Evolutionary conservation across 2,888 invertebrate species (phyloP).

Genomic region (Tupiocoris notatus): DNA sequence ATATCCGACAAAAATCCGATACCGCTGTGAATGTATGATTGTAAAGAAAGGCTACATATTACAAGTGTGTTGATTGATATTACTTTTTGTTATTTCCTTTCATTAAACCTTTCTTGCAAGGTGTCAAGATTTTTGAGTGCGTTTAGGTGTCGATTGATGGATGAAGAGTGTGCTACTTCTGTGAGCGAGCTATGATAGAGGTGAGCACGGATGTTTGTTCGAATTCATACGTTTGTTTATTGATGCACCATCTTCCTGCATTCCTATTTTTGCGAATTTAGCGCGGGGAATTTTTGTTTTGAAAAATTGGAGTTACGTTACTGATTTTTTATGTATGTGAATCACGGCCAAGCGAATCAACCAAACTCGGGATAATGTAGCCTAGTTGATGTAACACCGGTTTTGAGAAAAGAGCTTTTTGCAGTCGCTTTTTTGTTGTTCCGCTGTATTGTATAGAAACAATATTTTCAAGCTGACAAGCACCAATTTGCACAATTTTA

Average conservation of each 20-base stretch:
- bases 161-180: constrained; percentile 38
- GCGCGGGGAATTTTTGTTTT: too few species aligned
- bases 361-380: too few species aligned
- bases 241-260: not conserved
- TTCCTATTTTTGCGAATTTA: too few species aligned
- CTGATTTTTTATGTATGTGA: too few species aligned
- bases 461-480: too few species aligned
- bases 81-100: constrained; percentile 24
- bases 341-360: too few species aligned
- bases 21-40: constrained; percentile 23
- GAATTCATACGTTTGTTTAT: constrained; percentile 10
- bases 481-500: too few species aligned
- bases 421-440: too few species aligned
- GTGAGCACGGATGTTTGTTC: constrained; percentile 35
- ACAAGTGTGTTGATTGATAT: constrained; percentile 32
- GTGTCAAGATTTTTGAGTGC: constrained; percentile 2
- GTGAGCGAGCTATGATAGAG: constrained; percentile 30
- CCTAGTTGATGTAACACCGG: too few species aligned
- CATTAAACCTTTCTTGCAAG: constrained; percentile 22
- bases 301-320: too few species aligned
- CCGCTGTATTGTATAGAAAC: too few species aligned
- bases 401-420: too few species aligned
- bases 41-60: constrained; percentile 24
- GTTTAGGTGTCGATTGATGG: constrained; percentile 29
- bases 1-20: not conserved